Conservation (phyloP, 2,797 vertebrate genomes). For the Hypotaenidia okinawae region DNA sequence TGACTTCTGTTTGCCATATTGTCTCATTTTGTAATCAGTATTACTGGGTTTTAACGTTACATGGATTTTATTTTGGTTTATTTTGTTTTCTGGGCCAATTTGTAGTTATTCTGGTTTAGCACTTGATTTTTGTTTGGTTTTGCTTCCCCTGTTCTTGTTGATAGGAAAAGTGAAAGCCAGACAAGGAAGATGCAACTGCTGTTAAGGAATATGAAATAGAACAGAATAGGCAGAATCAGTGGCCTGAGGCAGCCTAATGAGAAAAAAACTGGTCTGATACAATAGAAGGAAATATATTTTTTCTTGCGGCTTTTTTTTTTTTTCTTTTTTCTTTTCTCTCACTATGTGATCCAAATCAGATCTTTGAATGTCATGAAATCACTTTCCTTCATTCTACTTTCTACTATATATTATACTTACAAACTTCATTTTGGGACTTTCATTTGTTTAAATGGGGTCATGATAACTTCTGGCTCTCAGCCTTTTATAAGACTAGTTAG, state of each 20-base stretch:
- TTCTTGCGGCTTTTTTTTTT: neutral
- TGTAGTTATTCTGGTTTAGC: neutral
- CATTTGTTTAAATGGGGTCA: neutral
- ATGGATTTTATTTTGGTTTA: neutral
- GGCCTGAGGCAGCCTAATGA: neutral
- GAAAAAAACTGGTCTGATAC: neutral
- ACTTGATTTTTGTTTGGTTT: neutral
- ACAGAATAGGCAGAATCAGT: neutral
- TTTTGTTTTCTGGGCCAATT: neutral
- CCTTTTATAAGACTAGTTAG: neutral
- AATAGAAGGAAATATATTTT: neutral
- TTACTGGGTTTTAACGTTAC: neutral
- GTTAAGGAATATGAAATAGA: neutral
- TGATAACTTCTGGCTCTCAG: neutral
- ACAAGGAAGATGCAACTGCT: neutral
- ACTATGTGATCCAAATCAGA: neutral
- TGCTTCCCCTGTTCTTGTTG: neutral
- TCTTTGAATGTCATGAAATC: neutral
- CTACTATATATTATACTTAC: neutral
- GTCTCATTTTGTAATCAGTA: neutral
- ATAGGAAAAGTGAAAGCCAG: neutral
- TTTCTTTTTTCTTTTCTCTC: neutral
- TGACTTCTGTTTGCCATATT: neutral
- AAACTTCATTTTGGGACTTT: neutral
- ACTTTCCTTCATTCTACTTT: neutral